phyloP scores from a whole-genome alignment of 2,888 invertebrate genomes.

The Eupithecia subumbrata region DNA sequence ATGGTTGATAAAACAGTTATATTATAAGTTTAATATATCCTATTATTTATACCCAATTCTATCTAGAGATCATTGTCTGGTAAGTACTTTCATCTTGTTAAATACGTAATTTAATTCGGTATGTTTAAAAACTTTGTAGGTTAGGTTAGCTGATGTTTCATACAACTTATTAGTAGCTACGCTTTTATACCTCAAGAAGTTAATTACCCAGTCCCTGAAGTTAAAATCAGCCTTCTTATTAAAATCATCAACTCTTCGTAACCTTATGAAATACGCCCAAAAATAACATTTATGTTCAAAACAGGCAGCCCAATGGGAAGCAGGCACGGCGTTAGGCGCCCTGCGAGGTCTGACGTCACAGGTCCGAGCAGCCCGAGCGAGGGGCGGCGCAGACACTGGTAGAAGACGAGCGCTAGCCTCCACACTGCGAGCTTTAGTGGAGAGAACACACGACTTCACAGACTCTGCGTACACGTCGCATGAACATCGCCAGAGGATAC shows the following conservation, averaged over 20 bases:
- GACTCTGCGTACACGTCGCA: constrained; percentile 99
- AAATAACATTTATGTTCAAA: constrained; percentile 14
- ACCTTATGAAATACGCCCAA: not conserved
- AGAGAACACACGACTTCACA: constrained; percentile 99
- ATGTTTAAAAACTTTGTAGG: constrained; percentile 31
- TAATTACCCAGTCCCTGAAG: not conserved
- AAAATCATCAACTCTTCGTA: not conserved
- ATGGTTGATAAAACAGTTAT: constrained; percentile 2
- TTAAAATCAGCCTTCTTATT: not conserved
- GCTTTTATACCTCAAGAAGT: not conserved
- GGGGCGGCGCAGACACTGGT: constrained; percentile 87
- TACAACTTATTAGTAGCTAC: not conserved
- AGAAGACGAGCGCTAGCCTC: constrained; percentile 91
- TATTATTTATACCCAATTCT: not conserved
- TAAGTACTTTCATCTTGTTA: constrained; percentile 32
- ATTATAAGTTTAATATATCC: not conserved
- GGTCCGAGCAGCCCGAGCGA: constrained; percentile 90
- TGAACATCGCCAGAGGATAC: constrained; percentile 97
- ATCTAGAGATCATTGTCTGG: constrained; percentile 14
- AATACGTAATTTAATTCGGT: constrained; percentile 14
- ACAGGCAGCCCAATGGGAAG: constrained; percentile 80
- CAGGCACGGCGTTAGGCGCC: constrained; percentile 91
- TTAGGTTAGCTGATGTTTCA: constrained; percentile 23
- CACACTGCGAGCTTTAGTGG: constrained; percentile 95
- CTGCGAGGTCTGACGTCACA: constrained; percentile 93